phyloP scores from a whole-genome alignment of 2,797 vertebrate genomes.

The Remorina albescens region DNA sequence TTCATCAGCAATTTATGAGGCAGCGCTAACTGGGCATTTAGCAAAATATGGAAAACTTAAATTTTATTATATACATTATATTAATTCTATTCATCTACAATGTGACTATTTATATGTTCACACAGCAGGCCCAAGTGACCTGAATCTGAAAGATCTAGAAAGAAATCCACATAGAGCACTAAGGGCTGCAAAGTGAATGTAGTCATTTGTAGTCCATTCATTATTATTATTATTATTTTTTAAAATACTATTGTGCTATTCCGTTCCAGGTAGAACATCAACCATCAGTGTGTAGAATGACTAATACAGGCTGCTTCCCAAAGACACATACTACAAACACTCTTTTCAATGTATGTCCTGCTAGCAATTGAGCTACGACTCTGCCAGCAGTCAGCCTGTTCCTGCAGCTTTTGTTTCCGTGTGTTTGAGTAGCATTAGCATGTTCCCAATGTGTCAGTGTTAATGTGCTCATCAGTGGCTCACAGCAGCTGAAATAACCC shows the following conservation, averaged over 20 bases:
- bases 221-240: too few relatives aligned
- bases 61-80: accelerated
- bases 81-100: too few relatives aligned
- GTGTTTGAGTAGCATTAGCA: background rate
- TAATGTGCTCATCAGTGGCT: background rate
- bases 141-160: too few relatives aligned
- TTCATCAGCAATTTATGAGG: conserved; percentile 36
- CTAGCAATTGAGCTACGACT: background rate
- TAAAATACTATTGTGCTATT: background rate
- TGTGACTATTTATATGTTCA: too few relatives aligned
- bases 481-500: too few relatives aligned
- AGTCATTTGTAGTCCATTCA: too few relatives aligned
- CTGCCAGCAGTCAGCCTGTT: background rate
- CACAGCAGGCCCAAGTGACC: too few relatives aligned
- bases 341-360: too few relatives aligned
- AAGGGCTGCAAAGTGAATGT: too few relatives aligned
- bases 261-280: background rate
- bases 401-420: background rate
- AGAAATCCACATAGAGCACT: too few relatives aligned
- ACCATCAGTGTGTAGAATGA: background rate
- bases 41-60: conserved; percentile 14
- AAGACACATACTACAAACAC: too few relatives aligned
- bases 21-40: conserved; percentile 29
- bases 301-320: background rate
- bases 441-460: background rate